Base-by-base conservation (phyloP, 2,797 vertebrate species). In the Tangara arthus region DNA sequence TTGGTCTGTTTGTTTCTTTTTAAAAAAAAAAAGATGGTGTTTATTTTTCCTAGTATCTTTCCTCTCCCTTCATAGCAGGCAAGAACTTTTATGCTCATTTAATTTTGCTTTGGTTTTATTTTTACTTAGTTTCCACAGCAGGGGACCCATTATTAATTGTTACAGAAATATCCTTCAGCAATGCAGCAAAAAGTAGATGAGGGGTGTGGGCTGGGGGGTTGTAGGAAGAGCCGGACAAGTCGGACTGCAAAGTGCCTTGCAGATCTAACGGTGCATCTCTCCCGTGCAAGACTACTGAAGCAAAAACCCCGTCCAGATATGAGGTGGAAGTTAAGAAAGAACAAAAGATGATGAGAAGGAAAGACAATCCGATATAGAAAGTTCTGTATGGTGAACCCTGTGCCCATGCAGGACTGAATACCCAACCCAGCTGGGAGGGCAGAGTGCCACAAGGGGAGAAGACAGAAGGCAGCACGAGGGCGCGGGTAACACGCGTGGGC, bases 281-380 rank as follows among this genome's bases (percentile, higher is more conserved):
- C 42, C 61, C 20, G 10, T 17, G 41, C 47, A 37, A 66, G 47
- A 26, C 9, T 16, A 22, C 47, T 55, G 53, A 71, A 75, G 41
- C 7, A 66, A 87, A 84, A 57, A 2, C 3, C 13, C 14, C 0
- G 0, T 19, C 13, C 35, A 42, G 47, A 7, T 42, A 47, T 2
- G 18, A 4, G 32, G 39, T 32, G 10, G 11, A 57, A 64, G 23
- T 86, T n/a, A 9, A 28, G 61, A 61, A 55, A 41, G 23, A 89
- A 20, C 11, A 26, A 44, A 64, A 60, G 24, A 12, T 24, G n/a
- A 9, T 39, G 30, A 3, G 15, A 60, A 39, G 28, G 19, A 53
- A n/a, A 9, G 52, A 56, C 41, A 47, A 19, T 4, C 8, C 6
- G 1, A 5, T 21, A 27, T 4, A n/a, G 30, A 70, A 79, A 69